Evolutionary conservation across 2,797 vertebrate genomes (phyloP), one percentile per base, ranked within the genome.

Genomic region (Amphiprion clarkii): DNA sequence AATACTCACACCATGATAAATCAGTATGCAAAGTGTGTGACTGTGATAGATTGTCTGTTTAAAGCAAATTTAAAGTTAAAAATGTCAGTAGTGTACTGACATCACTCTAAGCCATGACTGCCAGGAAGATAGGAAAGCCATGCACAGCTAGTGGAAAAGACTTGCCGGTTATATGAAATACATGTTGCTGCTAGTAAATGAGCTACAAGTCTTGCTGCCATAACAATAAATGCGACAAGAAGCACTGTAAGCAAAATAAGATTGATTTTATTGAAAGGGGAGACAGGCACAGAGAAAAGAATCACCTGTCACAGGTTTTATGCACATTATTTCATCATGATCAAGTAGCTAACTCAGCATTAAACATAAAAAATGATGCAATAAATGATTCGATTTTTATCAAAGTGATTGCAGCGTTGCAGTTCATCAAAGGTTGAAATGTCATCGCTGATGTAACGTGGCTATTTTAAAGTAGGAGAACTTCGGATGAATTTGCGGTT

Each of bases 391-490:
- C 21, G 31, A 39, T 0, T 2, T 51, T 10, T 54, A 53, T 64
- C 25, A 48, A 13, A 64, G 31, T 40, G 6, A 42, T 54, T 39
- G 48, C 9, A 17, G 27, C 27, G 27, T 27, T 27, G 3, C 8
- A 3, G 1, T 52, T 71, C 14, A 55, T 66, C 23, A 55, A 76
- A 72, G 67, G 78, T 85, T 75, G 70, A 70, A 48, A 56, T 48
- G 5, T 73, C 25, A 62, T 29, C 29, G 12, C n/a, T 46, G 55
- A 57, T 82, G 61, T 60, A 53, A 76, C 12, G 17, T 7, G 17
- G 23, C 68, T 80, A 67, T 84, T 76, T 86, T 73, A 75, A 80
- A 76, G 53, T 8, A n/a, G 58, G 14, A 75, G 48, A 77, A 67
- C 48, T 16, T 59, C 6, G 71, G 51, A 78, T 64, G 1, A 16